Base-by-base conservation (phyloP, 2,888 invertebrate species). In the Schizaphis graminum region DNA sequence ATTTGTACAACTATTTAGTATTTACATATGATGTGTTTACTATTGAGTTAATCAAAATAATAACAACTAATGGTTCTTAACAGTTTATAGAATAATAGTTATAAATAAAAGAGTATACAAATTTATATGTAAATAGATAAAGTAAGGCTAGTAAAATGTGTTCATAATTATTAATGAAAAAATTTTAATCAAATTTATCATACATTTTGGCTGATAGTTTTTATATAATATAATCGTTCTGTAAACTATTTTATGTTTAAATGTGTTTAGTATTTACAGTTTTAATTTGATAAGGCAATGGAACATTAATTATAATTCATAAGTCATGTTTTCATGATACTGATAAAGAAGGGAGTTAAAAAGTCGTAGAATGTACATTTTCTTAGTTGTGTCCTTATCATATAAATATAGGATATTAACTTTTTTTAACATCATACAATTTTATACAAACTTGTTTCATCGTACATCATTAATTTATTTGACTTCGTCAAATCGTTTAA, bases 401-500 rank as follows among this genome's bases (percentile, higher is more conserved):
- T 88, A 56, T 88, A 21, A 26, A 41, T 41, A 35, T 41, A 41
- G 28, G 2, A 13, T 89, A 49, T 28, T 41, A 56, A 41, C 21
- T 89, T 35, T 56, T 56, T 35, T 47, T 28, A 11, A 56, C 41
- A 88, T n/a, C 67, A 90, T 41, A 77, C 26, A 35, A 53, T 61
- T 57, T 61, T 61, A 44, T 28, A 57, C 21, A 89, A 61, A 90
- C 67, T 56, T 53, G 56, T 84, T 84, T 53, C 85, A 44, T 86
- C 35, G 57, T 86, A 85, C 57, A 28, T 91, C 85, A 57, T 91
- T 85, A 57, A 91, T 84, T 85, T 57, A 57, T 57, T 56, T 47
- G 56, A 77, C 91, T 56, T 91, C 26, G 47, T 85, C 85, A 57
- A 91, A 91, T 91, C 85, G 56, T 85, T 91, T 56, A 57, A 91